Evolutionary conservation across 2,797 vertebrate species (phyloP).

Genomic region (Melanotaenia boesemani): DNA sequence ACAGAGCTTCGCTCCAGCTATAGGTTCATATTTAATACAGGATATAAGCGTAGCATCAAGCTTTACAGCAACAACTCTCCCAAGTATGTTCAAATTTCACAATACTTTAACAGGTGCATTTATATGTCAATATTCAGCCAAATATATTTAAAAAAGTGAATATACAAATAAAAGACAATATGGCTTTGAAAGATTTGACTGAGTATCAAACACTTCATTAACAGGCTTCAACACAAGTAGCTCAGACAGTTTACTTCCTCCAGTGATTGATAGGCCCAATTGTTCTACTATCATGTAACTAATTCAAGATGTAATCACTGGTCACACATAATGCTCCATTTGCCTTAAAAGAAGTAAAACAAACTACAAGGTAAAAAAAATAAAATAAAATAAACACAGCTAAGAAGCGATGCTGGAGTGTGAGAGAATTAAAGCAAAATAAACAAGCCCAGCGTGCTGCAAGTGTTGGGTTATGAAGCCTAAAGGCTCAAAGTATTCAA

Average conservation of each 20-base stretch:
- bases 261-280: constrained; percentile 54
- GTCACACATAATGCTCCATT: constrained; percentile 64
- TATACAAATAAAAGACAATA: not conserved
- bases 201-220: constrained; percentile 2
- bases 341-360: constrained; percentile 74
- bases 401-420: constrained; percentile 69
- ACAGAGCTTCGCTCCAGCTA: too few species aligned
- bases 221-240: constrained; percentile 11
- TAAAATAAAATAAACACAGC: constrained; percentile 77
- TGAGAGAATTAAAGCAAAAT: constrained; percentile 80
- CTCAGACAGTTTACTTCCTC: constrained; percentile 15
- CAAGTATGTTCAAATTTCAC: too few species aligned
- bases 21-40: too few species aligned
- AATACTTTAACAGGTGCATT: not conserved
- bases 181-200: not conserved
- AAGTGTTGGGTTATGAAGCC: constrained; percentile 65
- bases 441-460: constrained; percentile 74
- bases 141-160: not conserved
- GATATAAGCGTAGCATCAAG: too few species aligned
- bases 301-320: constrained; percentile 74
- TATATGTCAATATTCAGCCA: not conserved
- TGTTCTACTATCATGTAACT: constrained; percentile 63
- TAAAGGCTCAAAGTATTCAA: constrained; percentile 68
- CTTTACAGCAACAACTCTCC: too few species aligned
- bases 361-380: constrained; percentile 65